phyloP scores from a whole-genome alignment of 2,113 vertebrate genomes.

The Brachypodius melanocephalos region DNA sequence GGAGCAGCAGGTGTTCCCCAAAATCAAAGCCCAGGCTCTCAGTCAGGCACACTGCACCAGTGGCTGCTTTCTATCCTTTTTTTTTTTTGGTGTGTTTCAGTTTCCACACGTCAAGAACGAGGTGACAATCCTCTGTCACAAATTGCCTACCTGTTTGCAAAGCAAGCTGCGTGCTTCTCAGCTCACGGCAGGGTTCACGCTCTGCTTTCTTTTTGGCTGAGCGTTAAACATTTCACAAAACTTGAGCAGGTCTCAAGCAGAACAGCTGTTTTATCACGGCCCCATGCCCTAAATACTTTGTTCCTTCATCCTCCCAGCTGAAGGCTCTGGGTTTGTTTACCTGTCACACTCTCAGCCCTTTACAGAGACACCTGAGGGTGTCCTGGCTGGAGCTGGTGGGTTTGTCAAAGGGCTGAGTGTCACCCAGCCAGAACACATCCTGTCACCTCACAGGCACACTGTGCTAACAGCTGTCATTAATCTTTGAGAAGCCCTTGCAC shows the following conservation, averaged over 20 bases:
- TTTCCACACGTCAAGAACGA: background rate
- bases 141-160: background rate
- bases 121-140: background rate
- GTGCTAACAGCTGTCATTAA: background rate
- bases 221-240: background rate
- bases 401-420: background rate
- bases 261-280: background rate
- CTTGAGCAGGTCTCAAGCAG: background rate
- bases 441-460: background rate
- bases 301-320: background rate
- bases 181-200: background rate
- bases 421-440: background rate
- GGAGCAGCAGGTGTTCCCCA: background rate
- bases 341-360: background rate
- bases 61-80: background rate
- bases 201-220: background rate
- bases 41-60: rapidly evolving
- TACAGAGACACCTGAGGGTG: background rate
- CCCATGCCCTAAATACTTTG: background rate
- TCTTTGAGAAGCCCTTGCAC: background rate
- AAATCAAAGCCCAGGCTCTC: background rate
- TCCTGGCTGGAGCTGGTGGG: background rate
- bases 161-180: background rate
- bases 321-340: rapidly evolving
- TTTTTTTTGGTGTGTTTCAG: background rate